Base-by-base conservation (phyloP, 1,140 invertebrate species). In the Atopsyche davidsoni region DNA sequence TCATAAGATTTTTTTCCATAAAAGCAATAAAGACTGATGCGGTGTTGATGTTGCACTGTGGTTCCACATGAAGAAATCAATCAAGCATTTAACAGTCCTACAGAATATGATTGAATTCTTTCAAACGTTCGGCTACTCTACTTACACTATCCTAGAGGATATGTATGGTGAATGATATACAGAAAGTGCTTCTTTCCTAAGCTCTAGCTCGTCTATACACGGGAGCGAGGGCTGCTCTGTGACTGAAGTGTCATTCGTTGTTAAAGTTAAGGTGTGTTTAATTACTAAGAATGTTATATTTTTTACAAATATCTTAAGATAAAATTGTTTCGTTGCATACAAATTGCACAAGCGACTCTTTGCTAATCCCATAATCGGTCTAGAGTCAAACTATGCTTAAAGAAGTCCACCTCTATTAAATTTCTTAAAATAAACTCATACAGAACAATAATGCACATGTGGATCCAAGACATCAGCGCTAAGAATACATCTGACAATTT, bases 141-240 rank as follows among this genome's bases (percentile, higher is more conserved):
- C 40, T 52, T 52, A 52, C 18, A 45, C n/a, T 44, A 24, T 44
- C 44, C 24, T 50, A 48, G 53, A 51, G 46, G 55, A 57, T 57
- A 57, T 57, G 55, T 57, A 53, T 53, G 51, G 55, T 50, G 55
- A 53, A 53, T 57, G 55, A 57, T 57, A 57, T 53, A 44, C 45
- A 51, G 31, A 38, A 50, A 50, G 53, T 55, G 53, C 53, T 36
- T 18, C 14, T 10, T 44, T 46, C 39, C 24, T 44, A 46, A 16
- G 16, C 25, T 47, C 32, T 54, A 38, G 43, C 38, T 53, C 18
- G 18, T 9, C 13, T 31, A 16, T 18, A 2, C 42, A 42, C 19
- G 11, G 3, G 6, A 41, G 11, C 9, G 13, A 4, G 35, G n/a
- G 17, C n/a, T 13, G n/a, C 10, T 17, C 19, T 11, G 6, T 13